Evolutionary conservation across 2,888 invertebrate genomes (phyloP), one percentile per base, ranked within the genome.

Genomic region (Zelleria hepariella): DNA sequence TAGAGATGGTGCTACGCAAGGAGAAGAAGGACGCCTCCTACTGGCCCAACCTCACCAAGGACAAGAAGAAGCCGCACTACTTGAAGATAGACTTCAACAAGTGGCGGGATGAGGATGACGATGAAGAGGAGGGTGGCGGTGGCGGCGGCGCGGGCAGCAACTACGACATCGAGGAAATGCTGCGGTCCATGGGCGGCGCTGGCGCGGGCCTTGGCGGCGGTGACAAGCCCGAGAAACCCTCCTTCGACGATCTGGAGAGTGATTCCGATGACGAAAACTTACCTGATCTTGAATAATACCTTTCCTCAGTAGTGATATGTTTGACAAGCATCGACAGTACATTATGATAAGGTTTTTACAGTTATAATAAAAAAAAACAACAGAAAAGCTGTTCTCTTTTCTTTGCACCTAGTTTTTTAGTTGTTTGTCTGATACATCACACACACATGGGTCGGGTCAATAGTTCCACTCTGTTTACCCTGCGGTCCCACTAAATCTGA

Each of bases 91-190:
- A 99, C 79, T 99, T 99, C 80, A 96, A 96, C 78, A 98, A 98
- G 88, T 99, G 98, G 98, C 94, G 93, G 86, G 98, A 98, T 87
- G 98, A 99, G 84, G 96, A 96, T 73, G 98, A 98, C 63, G 96
- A 95, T 59, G 95, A 94, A n/a, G 95, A 94, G 65, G 97, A 96
- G 67, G 91, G 78, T 61, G 77, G 66, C 56, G 78, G 74, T 61
- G 49, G 23, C 26, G 52, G 54, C 52, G 87, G 80, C 59, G 51
- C 18, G 15, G 58, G 53, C 32, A 25, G 74, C 61, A 81, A 85
- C 58, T 87, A 87, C 57, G 92, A 93, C 73, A 85, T 93, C 62
- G 92, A 92, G 75, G 92, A 93, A 85, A 93, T 95, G 92, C 92
- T 95, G 87, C 89, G 91, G 67, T 91, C 92, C 66, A 94, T 95